A percentile compares a stretch with the other conserved stretches of the same genome.
These are phyloP conservation scores for Drosophila ananassae DNA, from an alignment of 1,140 invertebrate genomes.

Conservation along the genomic window DNA sequence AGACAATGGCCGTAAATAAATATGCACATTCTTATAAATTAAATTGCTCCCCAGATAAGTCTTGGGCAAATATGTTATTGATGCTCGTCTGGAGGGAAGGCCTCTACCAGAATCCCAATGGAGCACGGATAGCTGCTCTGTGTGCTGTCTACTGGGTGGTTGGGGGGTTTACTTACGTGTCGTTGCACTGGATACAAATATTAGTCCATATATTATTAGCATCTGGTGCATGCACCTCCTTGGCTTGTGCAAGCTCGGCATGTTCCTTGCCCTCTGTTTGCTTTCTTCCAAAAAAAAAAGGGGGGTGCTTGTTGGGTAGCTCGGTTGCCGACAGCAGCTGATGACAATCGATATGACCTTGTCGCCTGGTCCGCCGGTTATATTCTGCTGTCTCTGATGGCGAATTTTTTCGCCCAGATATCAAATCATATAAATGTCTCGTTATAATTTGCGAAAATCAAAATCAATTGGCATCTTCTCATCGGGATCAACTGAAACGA, in stretches of 20 bases:
- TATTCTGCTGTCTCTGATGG: conserved; percentile 2
- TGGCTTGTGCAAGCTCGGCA: conserved; percentile 31
- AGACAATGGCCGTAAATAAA: conserved; percentile 35
- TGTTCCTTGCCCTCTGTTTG: conserved; percentile 26
- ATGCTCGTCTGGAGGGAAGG: background rate
- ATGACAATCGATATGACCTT: conserved; percentile 76
- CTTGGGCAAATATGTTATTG: conserved; percentile 11
- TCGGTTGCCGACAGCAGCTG: conserved; percentile 15
- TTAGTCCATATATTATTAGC: conserved; percentile 58
- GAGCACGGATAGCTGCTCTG: too few relatives aligned
- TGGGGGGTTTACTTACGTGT: conserved; percentile 61
- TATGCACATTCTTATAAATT: conserved; percentile 9
- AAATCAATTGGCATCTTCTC: conserved; percentile 74
- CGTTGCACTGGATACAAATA: conserved; percentile 68
- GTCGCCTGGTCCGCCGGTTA: conserved; percentile 25
- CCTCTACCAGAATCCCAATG: background rate
- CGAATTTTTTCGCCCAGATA: conserved; percentile 42
- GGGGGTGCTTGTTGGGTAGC: background rate
- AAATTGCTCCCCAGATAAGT: conserved; percentile 21
- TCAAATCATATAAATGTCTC: conserved; percentile 60
- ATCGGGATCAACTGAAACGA: conserved; percentile 58
- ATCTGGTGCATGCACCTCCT: conserved; percentile 53
- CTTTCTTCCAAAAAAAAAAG: background rate
- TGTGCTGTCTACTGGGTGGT: conserved; percentile 10
- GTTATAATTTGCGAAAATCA: conserved; percentile 70